phyloP scores from a whole-genome alignment of 1,140 invertebrate genomes.

The Cydia strobilella region DNA sequence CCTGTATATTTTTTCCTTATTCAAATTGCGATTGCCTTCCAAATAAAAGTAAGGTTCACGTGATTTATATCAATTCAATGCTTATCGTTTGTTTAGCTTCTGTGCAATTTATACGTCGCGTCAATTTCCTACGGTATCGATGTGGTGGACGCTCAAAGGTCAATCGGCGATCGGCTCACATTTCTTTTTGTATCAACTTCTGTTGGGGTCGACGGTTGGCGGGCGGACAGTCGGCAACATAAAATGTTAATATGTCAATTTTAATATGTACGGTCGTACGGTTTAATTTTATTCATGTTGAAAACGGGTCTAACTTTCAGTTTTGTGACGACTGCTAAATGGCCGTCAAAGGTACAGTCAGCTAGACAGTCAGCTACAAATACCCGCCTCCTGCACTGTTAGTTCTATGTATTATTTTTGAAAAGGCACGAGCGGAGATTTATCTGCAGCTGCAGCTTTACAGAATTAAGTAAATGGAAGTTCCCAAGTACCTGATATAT shows the following conservation, averaged over 20 bases:
- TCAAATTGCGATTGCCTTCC: no score
- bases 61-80: background rate
- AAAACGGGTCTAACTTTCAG: no score
- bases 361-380: no score
- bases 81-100: constrained; percentile 1
- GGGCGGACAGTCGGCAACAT: background rate
- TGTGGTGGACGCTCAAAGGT: constrained; percentile 20
- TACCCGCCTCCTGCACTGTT: no score
- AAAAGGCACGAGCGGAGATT: no score
- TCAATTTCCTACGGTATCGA: background rate
- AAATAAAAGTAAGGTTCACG: background rate
- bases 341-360: no score
- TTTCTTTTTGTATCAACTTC: constrained; percentile 28
- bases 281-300: no score
- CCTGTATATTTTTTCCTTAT: no score
- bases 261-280: background rate
- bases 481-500: background rate
- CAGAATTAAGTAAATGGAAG: no score
- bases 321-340: background rate
- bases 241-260: no score
- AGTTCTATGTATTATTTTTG: no score
- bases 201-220: constrained; percentile 18
- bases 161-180: constrained; percentile 22
- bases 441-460: no score
- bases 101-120: constrained; percentile 13